These are phyloP conservation scores for Psittacula derbiana DNA, from an alignment of 2,797 vertebrate species.

Conservation along the genomic window DNA sequence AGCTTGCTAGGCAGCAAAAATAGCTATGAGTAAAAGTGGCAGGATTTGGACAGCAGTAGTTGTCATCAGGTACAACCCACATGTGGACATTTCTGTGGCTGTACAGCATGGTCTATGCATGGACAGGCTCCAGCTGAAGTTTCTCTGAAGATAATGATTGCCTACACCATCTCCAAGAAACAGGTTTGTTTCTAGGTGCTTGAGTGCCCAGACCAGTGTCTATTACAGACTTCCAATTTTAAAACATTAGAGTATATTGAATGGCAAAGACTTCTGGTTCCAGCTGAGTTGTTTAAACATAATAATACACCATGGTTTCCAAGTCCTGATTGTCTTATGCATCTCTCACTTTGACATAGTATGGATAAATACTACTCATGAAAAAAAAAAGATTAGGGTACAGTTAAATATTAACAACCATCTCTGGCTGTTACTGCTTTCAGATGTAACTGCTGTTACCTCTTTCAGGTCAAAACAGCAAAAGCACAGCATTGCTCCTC, in stretches of 20 bases:
- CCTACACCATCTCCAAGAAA: neutral
- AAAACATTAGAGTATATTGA: neutral
- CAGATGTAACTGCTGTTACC: neutral
- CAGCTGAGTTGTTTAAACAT: neutral
- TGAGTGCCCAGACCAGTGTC: neutral
- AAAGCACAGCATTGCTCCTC: neutral
- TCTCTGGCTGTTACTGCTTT: neutral
- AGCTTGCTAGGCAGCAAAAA: neutral
- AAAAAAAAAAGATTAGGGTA: neutral
- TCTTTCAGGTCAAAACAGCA: neutral
- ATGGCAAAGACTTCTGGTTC: neutral
- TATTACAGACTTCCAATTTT: neutral
- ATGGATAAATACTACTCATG: neutral
- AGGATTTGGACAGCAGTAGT: neutral
- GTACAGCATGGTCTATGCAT: neutral
- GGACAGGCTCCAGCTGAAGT: neutral
- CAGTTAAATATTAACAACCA: neutral
- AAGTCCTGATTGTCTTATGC: neutral
- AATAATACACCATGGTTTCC: neutral
- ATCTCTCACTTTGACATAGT: neutral
- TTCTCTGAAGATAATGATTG: neutral
- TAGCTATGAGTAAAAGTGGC: neutral
- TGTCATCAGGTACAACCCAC: neutral
- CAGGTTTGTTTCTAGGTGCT: neutral
- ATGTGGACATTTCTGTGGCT: neutral